phyloP scores from a whole-genome alignment of 2,113 vertebrate species.

The Balaeniceps rex region DNA sequence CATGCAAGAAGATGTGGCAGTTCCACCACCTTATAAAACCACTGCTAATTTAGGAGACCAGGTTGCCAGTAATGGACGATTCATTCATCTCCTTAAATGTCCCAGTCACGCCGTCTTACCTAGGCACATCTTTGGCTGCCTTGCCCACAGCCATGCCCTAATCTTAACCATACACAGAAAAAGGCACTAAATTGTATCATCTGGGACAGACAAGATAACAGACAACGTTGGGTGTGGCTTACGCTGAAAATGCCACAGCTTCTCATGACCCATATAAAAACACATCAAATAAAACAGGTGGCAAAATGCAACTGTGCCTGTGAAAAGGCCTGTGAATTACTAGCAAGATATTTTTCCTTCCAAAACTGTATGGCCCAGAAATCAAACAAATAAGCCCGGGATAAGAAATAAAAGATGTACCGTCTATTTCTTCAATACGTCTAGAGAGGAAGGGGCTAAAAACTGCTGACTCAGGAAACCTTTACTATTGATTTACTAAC shows the following conservation, averaged over 20 bases:
- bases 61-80: not conserved
- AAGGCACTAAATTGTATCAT: constrained; percentile 4
- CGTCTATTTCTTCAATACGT: not conserved
- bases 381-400: not conserved
- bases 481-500: not conserved
- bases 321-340: not conserved
- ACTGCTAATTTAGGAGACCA: not conserved
- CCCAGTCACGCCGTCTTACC: not conserved
- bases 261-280: not conserved
- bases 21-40: not conserved
- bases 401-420: not conserved
- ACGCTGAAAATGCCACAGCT: not conserved
- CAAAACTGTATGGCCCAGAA: not conserved
- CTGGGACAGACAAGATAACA: not conserved
- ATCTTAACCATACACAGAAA: not conserved
- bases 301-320: not conserved
- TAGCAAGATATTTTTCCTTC: not conserved
- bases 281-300: not conserved
- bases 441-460: not conserved
- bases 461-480: not conserved
- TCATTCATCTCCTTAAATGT: not conserved
- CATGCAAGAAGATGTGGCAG: not conserved
- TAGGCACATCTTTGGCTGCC: not conserved
- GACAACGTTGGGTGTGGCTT: not conserved
- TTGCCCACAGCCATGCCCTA: not conserved